phyloP scores from a whole-genome alignment of 2,888 invertebrate species.

The Germaria angustata region DNA sequence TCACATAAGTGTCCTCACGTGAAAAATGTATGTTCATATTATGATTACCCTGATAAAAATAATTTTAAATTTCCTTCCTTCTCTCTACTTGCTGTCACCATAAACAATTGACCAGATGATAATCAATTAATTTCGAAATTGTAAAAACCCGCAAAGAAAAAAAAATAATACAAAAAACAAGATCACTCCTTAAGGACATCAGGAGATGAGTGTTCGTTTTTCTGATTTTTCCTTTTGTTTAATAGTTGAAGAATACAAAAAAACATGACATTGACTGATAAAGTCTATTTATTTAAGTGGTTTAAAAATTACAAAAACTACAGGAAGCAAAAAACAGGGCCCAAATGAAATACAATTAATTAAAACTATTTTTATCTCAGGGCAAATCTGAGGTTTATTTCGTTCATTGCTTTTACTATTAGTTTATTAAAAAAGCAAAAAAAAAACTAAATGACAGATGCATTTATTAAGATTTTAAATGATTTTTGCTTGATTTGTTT shows the following conservation, averaged over 20 bases:
- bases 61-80: background rate
- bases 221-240: background rate
- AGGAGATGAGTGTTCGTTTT: background rate
- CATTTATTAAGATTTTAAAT: constrained; percentile 54
- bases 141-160: constrained; percentile 9
- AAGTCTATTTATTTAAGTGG: constrained; percentile 36
- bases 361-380: constrained; percentile 57
- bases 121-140: constrained; percentile 41
- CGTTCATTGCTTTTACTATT: background rate
- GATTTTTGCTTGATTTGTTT: constrained; percentile 39
- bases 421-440: background rate
- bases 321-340: constrained; percentile 44
- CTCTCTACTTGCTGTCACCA: background rate
- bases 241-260: too few relatives aligned
- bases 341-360: constrained; percentile 58
- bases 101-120: constrained; percentile 32
- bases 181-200: constrained; percentile 52
- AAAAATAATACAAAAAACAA: background rate
- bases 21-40: background rate
- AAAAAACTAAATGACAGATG: constrained; percentile 56
- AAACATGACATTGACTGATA: constrained; percentile 51
- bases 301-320: constrained; percentile 39
- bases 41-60: constrained; percentile 46
- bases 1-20: background rate
- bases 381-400: background rate